These are phyloP conservation scores for Andrena fulva DNA, from an alignment of 2,888 invertebrate species.

Conservation along the genomic window DNA sequence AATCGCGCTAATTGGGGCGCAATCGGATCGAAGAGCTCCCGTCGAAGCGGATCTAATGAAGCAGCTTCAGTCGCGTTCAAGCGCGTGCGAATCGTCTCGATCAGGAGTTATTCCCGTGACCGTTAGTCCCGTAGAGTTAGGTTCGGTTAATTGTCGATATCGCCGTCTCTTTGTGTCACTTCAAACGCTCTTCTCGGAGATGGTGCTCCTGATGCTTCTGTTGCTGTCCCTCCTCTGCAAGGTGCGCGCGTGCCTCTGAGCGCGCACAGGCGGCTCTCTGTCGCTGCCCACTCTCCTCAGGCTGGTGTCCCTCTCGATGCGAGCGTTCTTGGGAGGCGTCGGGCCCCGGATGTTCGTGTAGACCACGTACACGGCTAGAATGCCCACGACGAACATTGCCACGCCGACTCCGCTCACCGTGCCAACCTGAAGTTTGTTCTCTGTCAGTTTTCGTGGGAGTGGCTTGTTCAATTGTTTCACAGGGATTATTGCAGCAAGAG, in stretches of 20 bases:
- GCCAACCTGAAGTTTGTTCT: constrained; percentile 71
- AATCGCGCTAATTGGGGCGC: no score
- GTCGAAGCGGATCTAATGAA: background rate
- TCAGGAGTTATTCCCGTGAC: background rate
- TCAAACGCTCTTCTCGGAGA: constrained; percentile 82
- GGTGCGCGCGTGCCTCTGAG: constrained; percentile 47
- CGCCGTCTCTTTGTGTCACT: background rate
- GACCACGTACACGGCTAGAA: constrained; percentile 81
- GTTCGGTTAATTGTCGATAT: background rate
- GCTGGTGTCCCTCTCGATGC: constrained; percentile 76
- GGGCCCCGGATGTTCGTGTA: constrained; percentile 81
- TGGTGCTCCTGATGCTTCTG: constrained; percentile 78
- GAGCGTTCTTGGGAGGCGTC: constrained; percentile 67
- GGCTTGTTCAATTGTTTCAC: no score
- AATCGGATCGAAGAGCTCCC: background rate
- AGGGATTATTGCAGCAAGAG: no score
- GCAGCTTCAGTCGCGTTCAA: background rate
- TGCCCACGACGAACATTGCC: constrained; percentile 81
- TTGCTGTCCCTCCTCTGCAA: constrained; percentile 78
- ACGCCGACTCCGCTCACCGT: constrained; percentile 81
- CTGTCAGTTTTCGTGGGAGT: background rate
- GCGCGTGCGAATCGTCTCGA: background rate
- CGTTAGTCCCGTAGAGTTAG: constrained; percentile 5
- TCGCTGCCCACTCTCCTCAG: constrained; percentile 79
- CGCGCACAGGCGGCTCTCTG: constrained; percentile 70